Evolutionary conservation across 2,888 invertebrate species (phyloP), one percentile per base, ranked within the genome.

Genomic region (Exephanes ischioxanthus): DNA sequence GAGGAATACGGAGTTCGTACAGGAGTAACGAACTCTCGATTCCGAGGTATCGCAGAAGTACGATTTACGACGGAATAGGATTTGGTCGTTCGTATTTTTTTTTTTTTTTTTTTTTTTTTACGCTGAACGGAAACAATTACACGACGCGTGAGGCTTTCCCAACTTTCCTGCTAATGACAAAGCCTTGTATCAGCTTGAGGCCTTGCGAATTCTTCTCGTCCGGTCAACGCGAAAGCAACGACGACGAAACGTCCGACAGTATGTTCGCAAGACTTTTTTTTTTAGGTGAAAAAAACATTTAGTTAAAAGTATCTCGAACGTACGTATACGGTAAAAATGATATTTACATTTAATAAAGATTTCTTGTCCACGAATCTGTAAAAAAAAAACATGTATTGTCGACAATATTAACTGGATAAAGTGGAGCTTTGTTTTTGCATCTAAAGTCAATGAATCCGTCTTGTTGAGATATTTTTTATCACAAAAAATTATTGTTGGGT

Each of bases 161-260:
- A 63, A 75, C 63, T 75, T 75, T 63, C 51, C 63, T 75, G 55
- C 16, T 61, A 73, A 73, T 73, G 73, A 73, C 73, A 73, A 73
- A 37, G 37, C 71, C 53, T 19, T 4, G 55, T 53, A 51, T 41
- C 33, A 48, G 68, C 16, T 70, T 30, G 70, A 14, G 16, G 2
- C 19, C n/a, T 33, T 33, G 33, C 19, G 53, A 33, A 16, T 33
- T 55, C 30, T 51, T 22, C 33, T 16, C 22, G 45, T 73, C 61
- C 73, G 58, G 73, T 73, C 58, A 61, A 14, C 45, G 26, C 41
- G 58, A 73, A 61, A 73, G 45, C 53, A n/a, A 55, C 26, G 71
- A 61, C 58, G 45, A 41, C 9, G 71, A 71, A n/a, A 55, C 30
- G 16, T 55, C 22, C 55, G 37, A 37, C 61, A 48, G 33, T 73